A percentile compares a stretch with the other conserved stretches of the same genome.
Evolutionary conservation across 1,140 invertebrate genomes (phyloP).

Genomic region (Ceratina calcarata): DNA sequence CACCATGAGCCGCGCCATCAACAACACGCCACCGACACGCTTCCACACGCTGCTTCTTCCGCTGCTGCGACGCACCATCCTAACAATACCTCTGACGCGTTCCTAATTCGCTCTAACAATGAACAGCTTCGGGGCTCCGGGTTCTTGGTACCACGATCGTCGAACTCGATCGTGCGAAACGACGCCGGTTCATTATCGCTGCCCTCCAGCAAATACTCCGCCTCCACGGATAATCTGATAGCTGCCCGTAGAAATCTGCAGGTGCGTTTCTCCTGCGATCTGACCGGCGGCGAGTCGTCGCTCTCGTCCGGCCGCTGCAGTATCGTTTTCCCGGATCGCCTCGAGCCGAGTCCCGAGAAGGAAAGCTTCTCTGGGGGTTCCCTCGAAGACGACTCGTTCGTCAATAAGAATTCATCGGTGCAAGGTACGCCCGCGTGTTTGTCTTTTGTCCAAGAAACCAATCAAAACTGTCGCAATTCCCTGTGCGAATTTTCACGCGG

Average conservation of each 20-base stretch:
- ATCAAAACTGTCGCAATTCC: slow-evolving; percentile 73
- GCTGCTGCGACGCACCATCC: slow-evolving; percentile 23
- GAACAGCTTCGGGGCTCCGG: background rate
- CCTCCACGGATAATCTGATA: background rate
- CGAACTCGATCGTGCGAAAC: too few relatives aligned
- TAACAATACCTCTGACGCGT: slow-evolving; percentile 5
- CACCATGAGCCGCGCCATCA: slow-evolving; percentile 24
- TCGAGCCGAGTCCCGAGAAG: slow-evolving; percentile 14
- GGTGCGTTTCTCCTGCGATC: background rate
- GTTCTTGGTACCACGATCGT: background rate
- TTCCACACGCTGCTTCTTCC: slow-evolving; percentile 50
- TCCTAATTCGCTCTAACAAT: slow-evolving; percentile 4
- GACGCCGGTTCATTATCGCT: background rate
- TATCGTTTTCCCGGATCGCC: background rate
- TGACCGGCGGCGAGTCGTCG: background rate
- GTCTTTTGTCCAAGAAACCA: slow-evolving; percentile 62
- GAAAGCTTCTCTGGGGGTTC: background rate
- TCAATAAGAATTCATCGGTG: background rate
- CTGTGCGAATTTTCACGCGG: slow-evolving; percentile 53
- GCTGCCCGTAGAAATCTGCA: fast-evolving
- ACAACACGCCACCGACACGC: slow-evolving; percentile 9
- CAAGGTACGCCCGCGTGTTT: background rate
- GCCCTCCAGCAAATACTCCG: background rate
- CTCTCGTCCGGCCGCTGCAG: background rate
- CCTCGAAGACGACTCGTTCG: slow-evolving; percentile 2